Base-by-base conservation (phyloP, 2,113 vertebrate genomes). In the Mionectes macconnelli region DNA sequence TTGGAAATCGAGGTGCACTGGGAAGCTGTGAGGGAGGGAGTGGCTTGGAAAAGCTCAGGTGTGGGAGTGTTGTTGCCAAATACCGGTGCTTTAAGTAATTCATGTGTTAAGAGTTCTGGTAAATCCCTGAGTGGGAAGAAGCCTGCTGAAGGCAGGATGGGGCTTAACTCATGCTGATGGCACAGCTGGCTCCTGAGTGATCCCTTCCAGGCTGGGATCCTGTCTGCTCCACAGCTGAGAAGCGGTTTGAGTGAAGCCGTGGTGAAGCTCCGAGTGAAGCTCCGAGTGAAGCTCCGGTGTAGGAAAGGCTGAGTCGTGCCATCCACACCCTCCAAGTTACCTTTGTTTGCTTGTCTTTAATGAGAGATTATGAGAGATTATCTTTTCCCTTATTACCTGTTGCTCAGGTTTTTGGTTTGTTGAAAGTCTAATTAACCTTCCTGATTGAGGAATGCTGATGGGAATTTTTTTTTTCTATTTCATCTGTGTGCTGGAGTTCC, bases 331-430 rank as follows among this genome's bases (percentile, higher is more conserved):
- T 92, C 57, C 25, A 22, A 55, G 45, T 77, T 81, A 63, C 6
- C 6, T 85, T 74, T 2, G 2, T 72, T 90, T 89, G 39, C 72
- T 81, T 42, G 56, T 63, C 44, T 88, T 90, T 81, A 90, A 89
- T 90, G 88, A 91, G 63, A 57, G 57, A 83, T 85, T 72, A 1
- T 52, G 64, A 57, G 67, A 85, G 84, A 90, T 93, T 94, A 92
- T 89, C 79, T 74, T 93, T 78, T 59, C 59, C 42, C 23, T 92
- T 39, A 39, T 84, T 97, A 96, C 92, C 90, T 92, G 94, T 92
- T 86, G 76, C 83, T 96, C 96, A 96, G 73, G 93, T 93, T 97
- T 89, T 84, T 0, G 40, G 85, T 80, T 47, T 93, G 68, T 77
- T 94, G 73, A 50, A 88, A 93, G 69, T 70, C 91, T 93, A 72